Evolutionary conservation across 2,797 vertebrate species (phyloP).

Genomic region (Acomys russatus): DNA sequence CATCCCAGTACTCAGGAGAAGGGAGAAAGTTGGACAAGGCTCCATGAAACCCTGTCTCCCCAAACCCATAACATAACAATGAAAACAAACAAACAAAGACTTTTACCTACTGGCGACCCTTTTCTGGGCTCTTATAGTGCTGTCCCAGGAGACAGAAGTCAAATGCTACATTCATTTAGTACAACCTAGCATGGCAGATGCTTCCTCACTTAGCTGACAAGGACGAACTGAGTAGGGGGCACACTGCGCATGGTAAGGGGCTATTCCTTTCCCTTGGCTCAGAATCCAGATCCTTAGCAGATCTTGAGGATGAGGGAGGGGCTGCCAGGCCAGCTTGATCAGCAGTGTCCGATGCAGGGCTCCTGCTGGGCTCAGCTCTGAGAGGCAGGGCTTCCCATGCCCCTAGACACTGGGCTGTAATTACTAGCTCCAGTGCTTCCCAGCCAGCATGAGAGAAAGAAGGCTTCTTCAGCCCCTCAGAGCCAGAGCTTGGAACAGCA

Average conservation of each 20-base stretch:
- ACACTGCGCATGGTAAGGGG: background rate
- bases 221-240: background rate
- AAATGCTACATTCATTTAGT: background rate
- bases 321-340: background rate
- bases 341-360: background rate
- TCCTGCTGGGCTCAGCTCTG: background rate
- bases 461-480: background rate
- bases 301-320: background rate
- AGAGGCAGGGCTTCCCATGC: background rate
- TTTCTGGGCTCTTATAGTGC: background rate
- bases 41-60: background rate
- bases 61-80: background rate
- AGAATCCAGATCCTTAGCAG: background rate
- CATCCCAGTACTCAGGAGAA: background rate
- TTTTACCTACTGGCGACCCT: background rate
- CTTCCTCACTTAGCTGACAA: background rate
- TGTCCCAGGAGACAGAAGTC: background rate
- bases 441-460: conserved; percentile 35
- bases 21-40: background rate
- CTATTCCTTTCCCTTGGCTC: background rate
- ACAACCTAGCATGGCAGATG: background rate
- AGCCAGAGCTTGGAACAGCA: conserved; percentile 49
- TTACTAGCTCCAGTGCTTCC: conserved; percentile 42
- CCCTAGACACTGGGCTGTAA: background rate
- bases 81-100: background rate